Base-by-base conservation (phyloP, 1,140 invertebrate genomes). In the Periplaneta americana region DNA sequence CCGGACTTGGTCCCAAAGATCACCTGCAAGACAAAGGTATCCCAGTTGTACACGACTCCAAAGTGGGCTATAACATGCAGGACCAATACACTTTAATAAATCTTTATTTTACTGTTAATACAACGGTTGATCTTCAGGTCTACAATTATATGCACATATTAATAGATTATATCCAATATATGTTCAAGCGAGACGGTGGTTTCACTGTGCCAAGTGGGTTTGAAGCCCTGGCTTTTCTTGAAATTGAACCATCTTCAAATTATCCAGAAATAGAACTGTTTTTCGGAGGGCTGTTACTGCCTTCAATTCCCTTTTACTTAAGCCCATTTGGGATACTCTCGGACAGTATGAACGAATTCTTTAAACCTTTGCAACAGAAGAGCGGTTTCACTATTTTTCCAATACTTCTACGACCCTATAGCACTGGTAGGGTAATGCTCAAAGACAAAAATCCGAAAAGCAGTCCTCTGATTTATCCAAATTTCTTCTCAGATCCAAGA, bases 361-460 rank as follows among this genome's bases (percentile, higher is more conserved):
- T 90, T 81, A 87, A 87, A 0, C 85, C 90, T 8, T 87, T 91
- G 10, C 90, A 90, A 57, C 90, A 93, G 75, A 89, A 92, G 0
- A 96, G 97, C 84, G 95, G 94, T 0, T 97, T 95, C 94, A 95
- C 94, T 0, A 90, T 96, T 0, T 95, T 96, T 82, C 95, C 95
- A 0, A 96, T 96, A 94, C 94, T 97, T 90, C 85, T 98, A 74
- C 89, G 97, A 0, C 96, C 97, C 0, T 94, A 95, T 85, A 96
- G 96, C 57, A 88, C 91, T n/a, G 97, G 97, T 1, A 92, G 91
- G 82, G 92, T 98, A 1, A 93, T 92, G 84, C 86, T 98, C 0
- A 90, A 89, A 32, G 93, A 92, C 0, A 94, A 92, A 48, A 94
- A 99, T 88, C 97, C 97, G 0, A 88, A 95, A 9, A 92, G 95